Evolutionary conservation across 2,888 invertebrate genomes (phyloP).

Genomic region (Lithophane ornitopus): DNA sequence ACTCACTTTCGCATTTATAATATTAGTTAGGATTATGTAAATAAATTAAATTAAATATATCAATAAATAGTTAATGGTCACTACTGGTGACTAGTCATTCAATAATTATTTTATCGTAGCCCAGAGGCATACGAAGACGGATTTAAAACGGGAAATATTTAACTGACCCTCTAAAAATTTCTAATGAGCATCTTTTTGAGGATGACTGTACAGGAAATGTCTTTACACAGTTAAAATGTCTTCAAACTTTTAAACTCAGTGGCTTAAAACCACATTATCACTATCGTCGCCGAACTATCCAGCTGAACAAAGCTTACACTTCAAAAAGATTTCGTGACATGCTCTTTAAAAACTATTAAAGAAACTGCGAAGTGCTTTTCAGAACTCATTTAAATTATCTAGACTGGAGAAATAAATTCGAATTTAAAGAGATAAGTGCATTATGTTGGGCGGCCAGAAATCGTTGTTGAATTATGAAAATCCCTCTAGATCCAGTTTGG

Average conservation of each 20-base stretch:
- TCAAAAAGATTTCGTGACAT: background rate
- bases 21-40: too few species aligned
- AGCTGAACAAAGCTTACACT: background rate
- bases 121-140: background rate
- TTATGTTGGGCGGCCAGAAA: slow-evolving; percentile 35
- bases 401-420: slow-evolving; percentile 4
- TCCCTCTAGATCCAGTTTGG: slow-evolving; percentile 47
- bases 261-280: background rate
- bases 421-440: slow-evolving; percentile 38
- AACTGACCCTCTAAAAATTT: too few species aligned
- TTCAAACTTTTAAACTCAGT: background rate
- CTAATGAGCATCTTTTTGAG: background rate
- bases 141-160: background rate
- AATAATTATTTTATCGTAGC: background rate
- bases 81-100: background rate
- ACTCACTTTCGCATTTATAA: too few species aligned
- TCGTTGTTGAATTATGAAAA: slow-evolving; percentile 50
- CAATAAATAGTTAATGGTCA: background rate
- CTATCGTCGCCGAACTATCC: background rate
- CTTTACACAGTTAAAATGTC: background rate
- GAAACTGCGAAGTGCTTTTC: slow-evolving; percentile 6
- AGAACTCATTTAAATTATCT: slow-evolving; percentile 32
- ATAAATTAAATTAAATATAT: too few species aligned
- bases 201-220: background rate
- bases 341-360: background rate